Evolutionary conservation across 2,113 vertebrate genomes (phyloP).

Genomic region (Sinocyclocheilus anshuiensis): DNA sequence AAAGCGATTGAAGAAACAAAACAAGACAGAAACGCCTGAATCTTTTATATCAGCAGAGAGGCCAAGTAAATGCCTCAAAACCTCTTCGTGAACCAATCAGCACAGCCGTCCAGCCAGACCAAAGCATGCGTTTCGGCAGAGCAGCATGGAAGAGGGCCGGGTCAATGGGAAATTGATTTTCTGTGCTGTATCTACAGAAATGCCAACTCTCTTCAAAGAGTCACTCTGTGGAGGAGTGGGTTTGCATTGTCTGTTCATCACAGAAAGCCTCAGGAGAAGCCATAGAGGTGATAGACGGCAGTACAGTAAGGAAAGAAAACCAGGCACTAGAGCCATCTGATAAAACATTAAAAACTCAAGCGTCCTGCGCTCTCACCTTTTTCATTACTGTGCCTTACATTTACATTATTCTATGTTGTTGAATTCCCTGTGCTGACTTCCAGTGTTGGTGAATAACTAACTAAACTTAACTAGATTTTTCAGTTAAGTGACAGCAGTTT

Average conservation of each 20-base stretch:
- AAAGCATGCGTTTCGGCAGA: conserved; percentile 32
- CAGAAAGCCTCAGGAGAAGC: conserved; percentile 28
- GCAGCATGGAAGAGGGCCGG: conserved; percentile 41
- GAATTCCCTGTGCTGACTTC: not conserved
- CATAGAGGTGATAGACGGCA: conserved; percentile 36
- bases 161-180: conserved; percentile 65
- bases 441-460: not conserved
- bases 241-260: conserved; percentile 51
- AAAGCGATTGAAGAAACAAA: not conserved
- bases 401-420: not conserved
- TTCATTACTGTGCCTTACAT: conserved; percentile 22
- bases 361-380: conserved; percentile 7
- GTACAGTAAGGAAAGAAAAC: conserved; percentile 20
- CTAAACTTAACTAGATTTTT: not conserved
- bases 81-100: conserved; percentile 42
- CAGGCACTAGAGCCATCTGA: not conserved
- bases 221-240: conserved; percentile 38
- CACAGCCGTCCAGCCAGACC: conserved; percentile 41
- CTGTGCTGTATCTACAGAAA: conserved; percentile 57
- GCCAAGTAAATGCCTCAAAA: conserved; percentile 38
- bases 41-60: conserved; percentile 33
- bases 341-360: conserved; percentile 44
- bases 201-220: conserved; percentile 50
- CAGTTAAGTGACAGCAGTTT: not conserved
- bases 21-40: not conserved